Evolutionary conservation across 2,888 invertebrate genomes (phyloP).

Genomic region (Microplitis manilae): DNA sequence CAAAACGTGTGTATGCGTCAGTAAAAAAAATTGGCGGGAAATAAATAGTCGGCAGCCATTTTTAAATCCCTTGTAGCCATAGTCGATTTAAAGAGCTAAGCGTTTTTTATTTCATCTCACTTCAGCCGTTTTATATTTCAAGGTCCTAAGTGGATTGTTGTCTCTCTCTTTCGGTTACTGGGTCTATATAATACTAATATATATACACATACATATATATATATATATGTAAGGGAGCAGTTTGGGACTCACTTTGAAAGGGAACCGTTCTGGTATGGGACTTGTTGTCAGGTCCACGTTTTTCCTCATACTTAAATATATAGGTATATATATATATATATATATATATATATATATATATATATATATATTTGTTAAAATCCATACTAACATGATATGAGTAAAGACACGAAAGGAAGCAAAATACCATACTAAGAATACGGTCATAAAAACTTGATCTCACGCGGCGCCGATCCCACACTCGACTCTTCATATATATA

Average conservation of each 20-base stretch:
- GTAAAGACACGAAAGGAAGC: constrained; percentile 23
- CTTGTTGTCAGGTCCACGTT: neutral
- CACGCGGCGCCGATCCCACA: constrained; percentile 55
- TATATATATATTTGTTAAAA: neutral
- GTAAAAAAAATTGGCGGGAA: constrained; percentile 32
- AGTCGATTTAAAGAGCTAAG: constrained; percentile 62
- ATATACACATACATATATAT: too few relatives aligned
- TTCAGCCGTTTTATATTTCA: too few relatives aligned
- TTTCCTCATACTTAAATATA: neutral
- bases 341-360: neutral
- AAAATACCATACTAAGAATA: constrained; percentile 21
- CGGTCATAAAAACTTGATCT: constrained; percentile 53
- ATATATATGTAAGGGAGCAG: too few relatives aligned
- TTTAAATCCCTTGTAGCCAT: constrained; percentile 62
- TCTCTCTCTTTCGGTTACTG: constrained; percentile 35
- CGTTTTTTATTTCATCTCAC: too few relatives aligned
- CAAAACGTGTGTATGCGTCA: too few relatives aligned
- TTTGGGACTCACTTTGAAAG: too few relatives aligned
- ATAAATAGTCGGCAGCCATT: constrained; percentile 57
- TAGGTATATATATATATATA: neutral
- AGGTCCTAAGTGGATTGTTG: constrained; percentile 26
- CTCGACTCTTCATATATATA: constrained; percentile 22
- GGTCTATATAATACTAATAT: too few relatives aligned
- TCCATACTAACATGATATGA: neutral
- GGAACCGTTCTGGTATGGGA: too few relatives aligned